Percentiles rank a stretch among this genome's conserved stretches.
Evolutionary conservation across 2,113 vertebrate species (phyloP).

Genomic region (Grallaria varia): DNA sequence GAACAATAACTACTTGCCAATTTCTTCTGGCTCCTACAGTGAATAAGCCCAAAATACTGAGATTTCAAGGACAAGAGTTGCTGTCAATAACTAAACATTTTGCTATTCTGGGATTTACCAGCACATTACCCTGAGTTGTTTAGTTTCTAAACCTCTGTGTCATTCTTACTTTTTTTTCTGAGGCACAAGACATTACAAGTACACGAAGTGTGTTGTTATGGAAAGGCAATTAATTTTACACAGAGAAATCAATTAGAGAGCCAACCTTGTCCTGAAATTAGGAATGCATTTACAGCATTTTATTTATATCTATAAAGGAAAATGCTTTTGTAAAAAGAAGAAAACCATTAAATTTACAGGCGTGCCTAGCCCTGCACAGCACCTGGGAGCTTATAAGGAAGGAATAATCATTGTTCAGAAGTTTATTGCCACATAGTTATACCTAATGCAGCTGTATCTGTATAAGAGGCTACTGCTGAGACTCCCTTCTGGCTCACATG

Average conservation of each 20-base stretch:
- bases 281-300: background rate
- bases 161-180: background rate
- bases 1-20: background rate
- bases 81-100: constrained; percentile 30
- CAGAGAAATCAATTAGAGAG: background rate
- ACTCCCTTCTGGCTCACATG: background rate
- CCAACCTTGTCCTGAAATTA: background rate
- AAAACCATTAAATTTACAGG: background rate
- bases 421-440: background rate
- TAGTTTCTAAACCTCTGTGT: background rate
- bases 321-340: background rate
- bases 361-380: background rate
- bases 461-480: background rate
- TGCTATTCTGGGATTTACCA: background rate
- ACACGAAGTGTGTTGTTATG: background rate
- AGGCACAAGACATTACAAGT: background rate
- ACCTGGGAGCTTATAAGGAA: background rate
- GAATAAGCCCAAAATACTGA: constrained; percentile 17
- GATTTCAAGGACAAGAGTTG: constrained; percentile 11
- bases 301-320: background rate
- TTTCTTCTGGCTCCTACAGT: background rate
- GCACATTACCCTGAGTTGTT: background rate
- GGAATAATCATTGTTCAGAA: background rate
- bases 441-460: background rate
- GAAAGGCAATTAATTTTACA: background rate